phyloP scores from a whole-genome alignment of 2,113 vertebrate species.

The Apodemus sylvaticus region DNA sequence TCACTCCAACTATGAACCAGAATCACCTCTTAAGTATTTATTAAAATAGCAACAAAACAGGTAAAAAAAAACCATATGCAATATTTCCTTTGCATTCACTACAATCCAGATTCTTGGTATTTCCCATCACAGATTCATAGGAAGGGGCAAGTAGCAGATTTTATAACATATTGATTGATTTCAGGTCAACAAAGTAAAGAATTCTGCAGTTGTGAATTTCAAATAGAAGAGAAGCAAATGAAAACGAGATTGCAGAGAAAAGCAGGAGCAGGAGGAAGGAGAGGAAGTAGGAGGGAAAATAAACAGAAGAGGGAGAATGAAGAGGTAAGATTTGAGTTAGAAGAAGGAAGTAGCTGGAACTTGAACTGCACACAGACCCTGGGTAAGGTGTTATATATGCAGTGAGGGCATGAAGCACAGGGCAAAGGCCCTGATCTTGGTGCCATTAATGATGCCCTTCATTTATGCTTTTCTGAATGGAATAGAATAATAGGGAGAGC shows the following conservation, averaged over 20 bases:
- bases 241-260: neutral
- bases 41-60: neutral
- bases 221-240: neutral
- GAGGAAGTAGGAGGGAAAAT: neutral
- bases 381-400: neutral
- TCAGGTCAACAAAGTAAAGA: neutral
- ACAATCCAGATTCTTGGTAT: neutral
- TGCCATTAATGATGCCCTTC: neutral
- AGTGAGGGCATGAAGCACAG: neutral
- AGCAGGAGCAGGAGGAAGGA: neutral
- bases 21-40: neutral
- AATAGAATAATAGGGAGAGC: neutral
- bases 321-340: neutral
- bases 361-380: rapidly evolving
- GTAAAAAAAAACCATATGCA: neutral
- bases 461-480: neutral
- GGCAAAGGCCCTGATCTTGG: neutral
- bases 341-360: neutral
- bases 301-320: neutral
- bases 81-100: neutral
- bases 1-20: neutral
- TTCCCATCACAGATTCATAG: neutral
- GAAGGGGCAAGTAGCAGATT: too few species aligned
- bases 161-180: neutral
- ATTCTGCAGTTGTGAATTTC: neutral